Conservation (phyloP, 2,888 invertebrate genomes). For the Phyto melanocephala region DNA sequence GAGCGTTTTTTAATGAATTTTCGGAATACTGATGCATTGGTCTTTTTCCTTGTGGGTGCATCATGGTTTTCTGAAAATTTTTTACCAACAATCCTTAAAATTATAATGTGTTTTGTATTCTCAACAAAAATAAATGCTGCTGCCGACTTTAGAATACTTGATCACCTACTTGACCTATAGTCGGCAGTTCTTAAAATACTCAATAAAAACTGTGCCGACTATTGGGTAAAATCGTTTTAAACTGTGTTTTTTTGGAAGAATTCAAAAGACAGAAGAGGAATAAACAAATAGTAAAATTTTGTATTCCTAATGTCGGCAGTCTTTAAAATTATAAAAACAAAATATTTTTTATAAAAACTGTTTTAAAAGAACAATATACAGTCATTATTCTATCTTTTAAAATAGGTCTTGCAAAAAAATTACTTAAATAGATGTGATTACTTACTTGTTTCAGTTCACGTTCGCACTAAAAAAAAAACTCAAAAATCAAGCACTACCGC, state of each 20-base stretch:
- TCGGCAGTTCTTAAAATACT: too few species aligned
- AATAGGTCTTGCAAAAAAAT: not conserved
- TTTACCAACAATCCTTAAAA: too few species aligned
- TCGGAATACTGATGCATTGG: not conserved
- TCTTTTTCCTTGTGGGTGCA: too few species aligned
- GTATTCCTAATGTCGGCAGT: slow-evolving; percentile 28
- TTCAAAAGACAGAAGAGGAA: not conserved
- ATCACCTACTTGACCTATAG: too few species aligned
- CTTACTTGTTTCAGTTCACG: not conserved
- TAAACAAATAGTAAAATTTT: not conserved
- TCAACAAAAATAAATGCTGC: too few species aligned
- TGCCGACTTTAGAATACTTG: too few species aligned
- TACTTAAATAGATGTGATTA: not conserved
- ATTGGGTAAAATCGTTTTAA: too few species aligned
- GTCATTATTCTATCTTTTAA: not conserved
- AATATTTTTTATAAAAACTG: not conserved
- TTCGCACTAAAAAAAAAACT: not conserved
- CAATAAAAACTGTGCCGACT: too few species aligned
- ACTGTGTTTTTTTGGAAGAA: not conserved
- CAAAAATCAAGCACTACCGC: not conserved
- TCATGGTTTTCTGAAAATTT: too few species aligned
- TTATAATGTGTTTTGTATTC: too few species aligned
- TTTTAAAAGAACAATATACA: not conserved
- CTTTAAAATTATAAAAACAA: not conserved
- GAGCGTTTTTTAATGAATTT: not conserved